phyloP scores from a whole-genome alignment of 2,888 invertebrate species.

The Allacma fusca region DNA sequence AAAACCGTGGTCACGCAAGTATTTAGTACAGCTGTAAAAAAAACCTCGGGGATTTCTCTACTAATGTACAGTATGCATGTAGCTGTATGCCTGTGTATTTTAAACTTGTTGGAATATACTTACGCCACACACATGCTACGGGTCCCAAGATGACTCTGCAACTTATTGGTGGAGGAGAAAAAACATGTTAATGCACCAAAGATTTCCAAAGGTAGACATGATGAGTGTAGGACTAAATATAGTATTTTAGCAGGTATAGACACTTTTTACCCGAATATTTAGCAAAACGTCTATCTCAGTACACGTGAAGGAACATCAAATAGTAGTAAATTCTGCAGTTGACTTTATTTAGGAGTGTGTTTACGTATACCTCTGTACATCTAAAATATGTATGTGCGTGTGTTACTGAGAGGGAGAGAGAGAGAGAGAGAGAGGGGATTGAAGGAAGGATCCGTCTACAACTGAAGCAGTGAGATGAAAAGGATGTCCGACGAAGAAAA shows the following conservation, averaged over 20 bases:
- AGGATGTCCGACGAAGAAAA: slow-evolving; percentile 5
- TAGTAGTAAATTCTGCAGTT: no score
- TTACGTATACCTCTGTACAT: no score
- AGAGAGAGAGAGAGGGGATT: background rate
- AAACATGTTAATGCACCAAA: background rate
- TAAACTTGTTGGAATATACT: no score
- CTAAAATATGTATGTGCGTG: no score
- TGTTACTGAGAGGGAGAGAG: no score
- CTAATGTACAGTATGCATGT: no score
- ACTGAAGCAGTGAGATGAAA: slow-evolving; percentile 8
- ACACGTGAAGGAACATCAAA: background rate
- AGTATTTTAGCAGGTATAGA: background rate
- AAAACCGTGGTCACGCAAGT: slow-evolving; percentile 13
- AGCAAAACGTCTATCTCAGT: background rate
- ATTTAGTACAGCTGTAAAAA: slow-evolving; percentile 1
- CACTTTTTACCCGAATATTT: slow-evolving; percentile 8
- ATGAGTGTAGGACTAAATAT: background rate
- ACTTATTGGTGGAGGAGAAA: background rate
- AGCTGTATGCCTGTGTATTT: no score
- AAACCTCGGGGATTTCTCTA: slow-evolving; percentile 14
- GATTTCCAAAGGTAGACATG: background rate
- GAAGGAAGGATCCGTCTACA: background rate
- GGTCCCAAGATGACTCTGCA: background rate
- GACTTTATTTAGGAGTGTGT: no score
- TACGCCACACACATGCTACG: background rate